phyloP scores from a whole-genome alignment of 2,797 vertebrate genomes.

The Eulemur coronatus region DNA sequence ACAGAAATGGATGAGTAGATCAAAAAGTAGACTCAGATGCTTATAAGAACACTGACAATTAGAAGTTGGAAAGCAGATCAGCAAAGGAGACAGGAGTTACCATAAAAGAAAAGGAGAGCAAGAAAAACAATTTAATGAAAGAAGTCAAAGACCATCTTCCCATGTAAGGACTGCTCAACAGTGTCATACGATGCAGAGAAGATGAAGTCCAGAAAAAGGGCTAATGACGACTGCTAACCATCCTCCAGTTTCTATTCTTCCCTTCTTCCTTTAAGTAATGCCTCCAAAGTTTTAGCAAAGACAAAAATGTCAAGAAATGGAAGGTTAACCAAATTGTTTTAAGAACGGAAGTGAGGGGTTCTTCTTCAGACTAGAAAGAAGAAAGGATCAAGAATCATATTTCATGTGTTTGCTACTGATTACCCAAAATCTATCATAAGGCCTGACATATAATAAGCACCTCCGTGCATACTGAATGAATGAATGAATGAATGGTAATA shows the following conservation, averaged over 20 bases:
- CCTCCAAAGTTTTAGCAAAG: background rate
- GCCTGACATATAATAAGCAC: background rate
- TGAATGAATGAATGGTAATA: background rate
- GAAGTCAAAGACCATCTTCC: background rate
- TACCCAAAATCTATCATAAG: background rate
- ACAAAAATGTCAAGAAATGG: conserved; percentile 1
- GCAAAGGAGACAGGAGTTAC: background rate
- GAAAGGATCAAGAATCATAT: background rate
- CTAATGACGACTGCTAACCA: background rate
- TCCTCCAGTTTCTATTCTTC: background rate
- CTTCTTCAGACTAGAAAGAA: conserved; percentile 22
- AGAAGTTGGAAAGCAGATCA: background rate
- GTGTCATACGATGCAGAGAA: background rate
- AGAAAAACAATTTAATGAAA: background rate
- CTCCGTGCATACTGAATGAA: background rate
- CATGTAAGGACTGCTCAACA: background rate
- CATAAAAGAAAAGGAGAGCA: background rate
- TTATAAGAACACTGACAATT: background rate
- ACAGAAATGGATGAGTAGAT: background rate
- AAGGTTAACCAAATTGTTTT: background rate
- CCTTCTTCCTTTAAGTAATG: background rate
- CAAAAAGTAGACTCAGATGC: background rate
- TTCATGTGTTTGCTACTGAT: background rate
- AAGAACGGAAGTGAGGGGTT: background rate
- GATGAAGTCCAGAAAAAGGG: background rate